Evolutionary conservation across 2,888 invertebrate species (phyloP), one percentile per base, ranked within the genome.

Genomic region (Sylvicola fuscatus): DNA sequence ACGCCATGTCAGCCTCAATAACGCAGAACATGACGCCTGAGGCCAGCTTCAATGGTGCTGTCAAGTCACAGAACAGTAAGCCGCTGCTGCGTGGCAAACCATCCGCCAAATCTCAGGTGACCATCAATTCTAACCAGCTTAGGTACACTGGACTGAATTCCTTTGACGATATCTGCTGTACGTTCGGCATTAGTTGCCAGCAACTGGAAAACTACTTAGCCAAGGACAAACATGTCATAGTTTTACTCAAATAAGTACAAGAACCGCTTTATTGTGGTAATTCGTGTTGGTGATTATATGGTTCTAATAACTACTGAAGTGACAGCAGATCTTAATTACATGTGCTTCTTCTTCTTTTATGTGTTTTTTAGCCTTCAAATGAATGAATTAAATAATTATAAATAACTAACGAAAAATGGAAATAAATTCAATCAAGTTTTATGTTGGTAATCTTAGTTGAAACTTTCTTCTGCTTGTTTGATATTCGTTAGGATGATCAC

Each of bases 81-180:
- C 43, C 43, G 7, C 35, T 44, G 29, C 42, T 43, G 13, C 34
- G 43, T 2, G 36, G 41, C 13, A 40, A 40, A 14, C 39, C 39
- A 8, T 33, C 35, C 26, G 37, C 27, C 15, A 72, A 60, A 39
- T 77, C 77, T 2, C 55, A 60, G 8, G 66, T 68, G 37, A 12
- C 13, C 40, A 55, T 8, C 53, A 54, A 8, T 47, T 56, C 11
- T 11, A 36, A 33, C 26, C 55, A 32, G 59, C 0, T 33, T 27
- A 12, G 36, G 16, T 64, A 65, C 57, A 63, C 54, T 49, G 66
- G 65, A 0, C 48, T 61, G 2, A 61, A 59, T 2, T 80, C 75
- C 43, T 66, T 78, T 39, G 87, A 89, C 62, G 83, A 87, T 56
- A 76, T 89, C 45, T 87, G 87, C 54, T 81, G 83, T 50, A 68